A percentile compares a stretch with the other conserved stretches of the same genome.
phyloP scores from a whole-genome alignment of 2,113 vertebrate species.

The Oreocharis arfaki region DNA sequence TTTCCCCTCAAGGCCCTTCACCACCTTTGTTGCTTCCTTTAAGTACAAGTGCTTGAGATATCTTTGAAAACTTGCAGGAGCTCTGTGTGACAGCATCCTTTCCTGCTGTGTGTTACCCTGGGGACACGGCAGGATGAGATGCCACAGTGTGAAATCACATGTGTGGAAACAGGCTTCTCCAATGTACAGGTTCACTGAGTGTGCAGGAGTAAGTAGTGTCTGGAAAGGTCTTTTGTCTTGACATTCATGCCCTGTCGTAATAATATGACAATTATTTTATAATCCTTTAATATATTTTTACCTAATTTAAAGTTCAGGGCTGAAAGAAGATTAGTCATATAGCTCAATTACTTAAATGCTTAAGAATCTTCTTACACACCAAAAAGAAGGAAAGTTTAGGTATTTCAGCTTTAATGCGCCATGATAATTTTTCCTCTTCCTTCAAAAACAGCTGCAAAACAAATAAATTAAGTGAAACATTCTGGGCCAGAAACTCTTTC shows the following conservation, averaged over 20 bases:
- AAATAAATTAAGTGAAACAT: background rate
- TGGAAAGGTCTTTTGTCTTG: background rate
- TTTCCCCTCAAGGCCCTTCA: background rate
- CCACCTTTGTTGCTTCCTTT: background rate
- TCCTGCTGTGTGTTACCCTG: background rate
- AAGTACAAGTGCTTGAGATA: background rate
- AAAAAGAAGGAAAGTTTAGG: background rate
- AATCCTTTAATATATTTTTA: constrained; percentile 1
- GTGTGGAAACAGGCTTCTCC: background rate
- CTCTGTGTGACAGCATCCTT: background rate
- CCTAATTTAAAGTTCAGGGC: background rate
- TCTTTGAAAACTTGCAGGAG: background rate
- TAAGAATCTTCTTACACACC: background rate
- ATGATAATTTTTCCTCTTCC: background rate
- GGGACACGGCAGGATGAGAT: accelerated
- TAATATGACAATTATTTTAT: background rate
- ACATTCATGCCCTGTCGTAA: background rate
- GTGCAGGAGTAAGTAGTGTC: accelerated
- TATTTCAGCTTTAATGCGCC: background rate
- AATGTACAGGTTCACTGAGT: background rate
- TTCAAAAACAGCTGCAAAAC: background rate
- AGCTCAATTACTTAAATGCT: background rate
- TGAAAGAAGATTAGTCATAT: background rate
- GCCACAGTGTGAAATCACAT: background rate
- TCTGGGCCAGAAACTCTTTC: background rate